Conservation (phyloP, 2,113 vertebrate genomes). For the Dasyornis broadbenti region DNA sequence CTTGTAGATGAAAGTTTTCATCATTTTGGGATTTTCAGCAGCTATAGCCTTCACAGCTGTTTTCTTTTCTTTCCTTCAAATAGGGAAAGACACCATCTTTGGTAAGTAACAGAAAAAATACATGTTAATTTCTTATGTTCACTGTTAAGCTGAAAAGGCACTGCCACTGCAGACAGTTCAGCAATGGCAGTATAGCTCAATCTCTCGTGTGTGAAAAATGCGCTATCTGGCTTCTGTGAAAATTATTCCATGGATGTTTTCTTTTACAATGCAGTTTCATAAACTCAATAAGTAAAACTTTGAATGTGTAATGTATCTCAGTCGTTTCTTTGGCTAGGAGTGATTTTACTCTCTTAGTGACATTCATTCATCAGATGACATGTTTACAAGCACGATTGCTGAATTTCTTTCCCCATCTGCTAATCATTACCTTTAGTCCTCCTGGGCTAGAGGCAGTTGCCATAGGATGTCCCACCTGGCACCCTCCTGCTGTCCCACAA, state of each 20-base stretch:
- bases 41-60: background rate
- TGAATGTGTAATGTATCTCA: background rate
- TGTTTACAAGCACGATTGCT: background rate
- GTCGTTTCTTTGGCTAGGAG: background rate
- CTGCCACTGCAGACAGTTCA: background rate
- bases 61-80: slow-evolving; percentile 29
- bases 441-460: background rate
- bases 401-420: background rate
- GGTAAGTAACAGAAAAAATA: slow-evolving; percentile 54
- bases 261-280: background rate
- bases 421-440: background rate
- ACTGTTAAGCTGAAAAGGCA: background rate
- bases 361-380: background rate
- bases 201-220: background rate
- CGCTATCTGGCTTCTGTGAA: background rate
- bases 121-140: background rate
- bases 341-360: background rate
- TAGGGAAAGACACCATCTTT: background rate
- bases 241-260: background rate
- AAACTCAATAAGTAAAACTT: background rate
- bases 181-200: background rate
- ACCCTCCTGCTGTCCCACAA: background rate
- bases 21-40: slow-evolving; percentile 32
- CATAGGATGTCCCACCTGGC: background rate
- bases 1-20: slow-evolving; percentile 46